Evolutionary conservation across 2,113 vertebrate species (phyloP).

Genomic region (Petroica traversi): DNA sequence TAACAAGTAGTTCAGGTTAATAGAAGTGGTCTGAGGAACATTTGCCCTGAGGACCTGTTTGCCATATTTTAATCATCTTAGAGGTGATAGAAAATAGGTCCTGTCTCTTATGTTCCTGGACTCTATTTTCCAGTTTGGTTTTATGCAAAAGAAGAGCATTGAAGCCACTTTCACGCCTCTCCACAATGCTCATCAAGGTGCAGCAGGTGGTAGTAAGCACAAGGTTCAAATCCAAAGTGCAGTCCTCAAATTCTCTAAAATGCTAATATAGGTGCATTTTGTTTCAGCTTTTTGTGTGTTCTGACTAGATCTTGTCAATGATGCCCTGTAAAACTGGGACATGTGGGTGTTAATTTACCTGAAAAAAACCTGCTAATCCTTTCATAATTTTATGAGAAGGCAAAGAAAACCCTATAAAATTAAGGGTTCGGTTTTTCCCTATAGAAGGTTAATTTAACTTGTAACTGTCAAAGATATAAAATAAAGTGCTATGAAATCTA

Average conservation of each 20-base stretch:
- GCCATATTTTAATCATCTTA: neutral
- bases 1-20: neutral
- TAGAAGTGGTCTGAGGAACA: neutral
- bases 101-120: neutral
- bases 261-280: neutral
- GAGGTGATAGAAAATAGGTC: neutral
- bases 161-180: neutral
- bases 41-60: neutral
- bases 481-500: neutral
- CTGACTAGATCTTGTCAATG: neutral
- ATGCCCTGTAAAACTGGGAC: neutral
- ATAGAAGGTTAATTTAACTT: neutral
- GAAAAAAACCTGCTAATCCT: neutral
- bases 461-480: neutral
- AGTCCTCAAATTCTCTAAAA: neutral
- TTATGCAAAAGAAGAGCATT: neutral
- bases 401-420: neutral
- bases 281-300: neutral
- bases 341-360: neutral
- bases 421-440: neutral
- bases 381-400: neutral
- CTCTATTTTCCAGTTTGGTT: neutral
- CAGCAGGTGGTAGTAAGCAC: neutral
- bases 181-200: neutral
- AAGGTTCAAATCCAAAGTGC: neutral